Base-by-base conservation (phyloP, 2,113 vertebrate species). In the Hyla sarda region DNA sequence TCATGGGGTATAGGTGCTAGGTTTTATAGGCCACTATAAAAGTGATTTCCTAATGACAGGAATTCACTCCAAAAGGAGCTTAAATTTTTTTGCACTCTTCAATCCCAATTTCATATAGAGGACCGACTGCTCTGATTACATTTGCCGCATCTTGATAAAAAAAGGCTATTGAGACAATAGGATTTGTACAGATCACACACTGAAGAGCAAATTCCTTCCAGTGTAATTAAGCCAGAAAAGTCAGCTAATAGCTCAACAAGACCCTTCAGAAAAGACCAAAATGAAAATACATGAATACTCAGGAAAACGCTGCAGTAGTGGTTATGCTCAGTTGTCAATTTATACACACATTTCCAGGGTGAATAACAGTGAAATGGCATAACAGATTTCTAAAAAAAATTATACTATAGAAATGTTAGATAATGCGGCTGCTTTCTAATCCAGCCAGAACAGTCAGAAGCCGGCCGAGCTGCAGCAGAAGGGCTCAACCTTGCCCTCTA, bases 111-210 rank as follows among this genome's bases (percentile, higher is more conserved):
- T 69, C 10, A 52, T 9, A 3, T 19, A 28, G 25, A 52, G 47
- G 25, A 2, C 48, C 69, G 48, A 21, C 48, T 32, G n/a, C n/a
- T 69, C 28, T 34, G 65, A 69, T n/a, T 47, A 47, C 17, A 75
- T 75, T 14, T 41, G 73, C 45, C 7, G 74, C 28, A 16, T 77
- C 47, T 54, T 54, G 48, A 77, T 77, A 54, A 52, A n/a, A n/a
- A n/a, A 45, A 52, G 48, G 47, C 74, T 77, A 77, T 77, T 54
- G 19, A 47, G 74, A 77, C 74, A 77, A 77, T 32, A 77, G 48
- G 74, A 77, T 54, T 74, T 32, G 48, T 52, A 77, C 74, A 77
- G 47, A 77, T 54, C 74, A 77, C 48, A 77, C 5, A 28, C 48
- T 34, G 48, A 77, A 32, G 48, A 54, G 17, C 48, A 77, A 77